Evolutionary conservation across 2,888 invertebrate genomes (phyloP).

Genomic region (Thereva unica): DNA sequence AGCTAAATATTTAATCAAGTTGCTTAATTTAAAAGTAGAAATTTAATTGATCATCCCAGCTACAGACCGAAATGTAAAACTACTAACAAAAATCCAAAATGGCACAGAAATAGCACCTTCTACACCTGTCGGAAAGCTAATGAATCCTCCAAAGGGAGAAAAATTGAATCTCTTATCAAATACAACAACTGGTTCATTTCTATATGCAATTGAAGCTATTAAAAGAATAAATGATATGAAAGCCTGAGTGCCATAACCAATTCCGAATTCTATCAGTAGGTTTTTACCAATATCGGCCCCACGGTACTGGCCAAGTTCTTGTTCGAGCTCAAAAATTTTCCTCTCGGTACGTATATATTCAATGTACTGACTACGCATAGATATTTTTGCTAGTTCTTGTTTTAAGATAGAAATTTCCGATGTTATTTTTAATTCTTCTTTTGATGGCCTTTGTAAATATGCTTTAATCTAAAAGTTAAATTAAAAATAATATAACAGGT

Average conservation of each 20-base stretch:
- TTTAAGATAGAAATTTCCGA: conserved; percentile 36
- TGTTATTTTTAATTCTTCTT: conserved; percentile 31
- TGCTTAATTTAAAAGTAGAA: neutral
- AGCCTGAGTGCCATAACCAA: conserved; percentile 55
- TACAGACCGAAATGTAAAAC: conserved; percentile 55
- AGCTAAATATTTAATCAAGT: neutral
- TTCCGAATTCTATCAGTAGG: conserved; percentile 36
- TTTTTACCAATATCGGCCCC: conserved; percentile 3
- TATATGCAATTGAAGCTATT: conserved; percentile 56
- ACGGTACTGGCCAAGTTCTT: conserved; percentile 7
- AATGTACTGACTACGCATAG: conserved; percentile 40
- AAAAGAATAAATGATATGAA: conserved; percentile 54
- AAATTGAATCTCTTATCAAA: conserved; percentile 58
- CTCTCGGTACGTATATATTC: conserved; percentile 41
- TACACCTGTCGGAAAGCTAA: conserved; percentile 60
- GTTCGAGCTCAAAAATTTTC: conserved; percentile 39
- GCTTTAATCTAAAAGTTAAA: conserved; percentile 36
- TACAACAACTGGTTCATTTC: conserved; percentile 58
- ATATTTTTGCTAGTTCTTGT: conserved; percentile 36
- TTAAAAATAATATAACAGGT: neutral
- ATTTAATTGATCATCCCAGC: conserved; percentile 39
- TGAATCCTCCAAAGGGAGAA: conserved; percentile 58
- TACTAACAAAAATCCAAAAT: conserved; percentile 61
- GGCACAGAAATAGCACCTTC: conserved; percentile 61
- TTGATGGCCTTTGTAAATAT: conserved; percentile 32